phyloP scores from a whole-genome alignment of 2,888 invertebrate species.

The Agonopterix arenella region DNA sequence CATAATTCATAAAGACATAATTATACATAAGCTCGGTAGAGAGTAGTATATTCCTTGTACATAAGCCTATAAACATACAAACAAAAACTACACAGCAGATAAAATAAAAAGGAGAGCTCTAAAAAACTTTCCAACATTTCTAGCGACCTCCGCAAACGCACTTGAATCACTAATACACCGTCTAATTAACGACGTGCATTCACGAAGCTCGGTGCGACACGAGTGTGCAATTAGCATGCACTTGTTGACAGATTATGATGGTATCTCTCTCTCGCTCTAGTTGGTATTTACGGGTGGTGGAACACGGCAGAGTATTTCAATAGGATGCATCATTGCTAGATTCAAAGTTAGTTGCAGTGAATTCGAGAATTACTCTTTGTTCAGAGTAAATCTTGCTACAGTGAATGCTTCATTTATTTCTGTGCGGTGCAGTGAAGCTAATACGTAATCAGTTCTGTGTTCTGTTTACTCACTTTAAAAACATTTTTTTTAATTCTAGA shows the following conservation, averaged over 20 bases:
- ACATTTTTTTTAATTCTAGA: too few relatives aligned
- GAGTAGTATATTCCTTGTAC: too few relatives aligned
- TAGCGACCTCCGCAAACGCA: neutral
- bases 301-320: conserved; percentile 21
- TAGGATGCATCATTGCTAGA: conserved; percentile 32
- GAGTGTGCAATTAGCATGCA: conserved; percentile 54
- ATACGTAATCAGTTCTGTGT: conserved; percentile 52
- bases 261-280: conserved; percentile 22
- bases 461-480: conserved; percentile 4
- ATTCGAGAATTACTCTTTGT: too few relatives aligned
- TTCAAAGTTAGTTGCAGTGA: conserved; percentile 6
- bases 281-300: conserved; percentile 12
- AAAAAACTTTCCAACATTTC: too few relatives aligned
- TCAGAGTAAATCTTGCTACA: neutral
- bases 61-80: too few relatives aligned
- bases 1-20: too few relatives aligned
- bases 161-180: conserved; percentile 60
- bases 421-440: conserved; percentile 18
- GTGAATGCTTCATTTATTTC: neutral
- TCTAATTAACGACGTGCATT: conserved; percentile 64
- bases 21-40: too few relatives aligned
- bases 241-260: conserved; percentile 52
- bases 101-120: too few relatives aligned
- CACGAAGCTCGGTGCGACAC: conserved; percentile 30
- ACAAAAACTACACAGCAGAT: too few relatives aligned